phyloP scores from a whole-genome alignment of 2,113 vertebrate genomes.

The Gymnarchus niloticus region DNA sequence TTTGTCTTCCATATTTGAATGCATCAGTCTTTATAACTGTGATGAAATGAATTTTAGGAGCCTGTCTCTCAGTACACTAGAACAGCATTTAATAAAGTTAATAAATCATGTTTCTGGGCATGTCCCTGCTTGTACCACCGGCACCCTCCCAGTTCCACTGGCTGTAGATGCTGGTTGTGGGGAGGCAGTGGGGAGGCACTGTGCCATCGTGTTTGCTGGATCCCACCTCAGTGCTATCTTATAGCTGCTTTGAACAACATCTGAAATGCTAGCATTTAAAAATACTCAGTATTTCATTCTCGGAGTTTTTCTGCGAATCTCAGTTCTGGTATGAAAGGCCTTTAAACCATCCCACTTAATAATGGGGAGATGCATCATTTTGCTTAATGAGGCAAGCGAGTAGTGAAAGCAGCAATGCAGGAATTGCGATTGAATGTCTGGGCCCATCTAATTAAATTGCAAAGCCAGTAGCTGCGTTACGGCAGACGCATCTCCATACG shows the following conservation, averaged over 20 bases:
- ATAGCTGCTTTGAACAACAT: background rate
- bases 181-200: too few relatives aligned
- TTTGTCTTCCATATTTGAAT: too few relatives aligned
- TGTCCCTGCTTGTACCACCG: too few relatives aligned
- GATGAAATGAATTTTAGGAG: too few relatives aligned
- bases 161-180: too few relatives aligned
- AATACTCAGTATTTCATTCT: conserved; percentile 8
- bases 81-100: too few relatives aligned
- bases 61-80: too few relatives aligned
- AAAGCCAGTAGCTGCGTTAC: conserved; percentile 22
- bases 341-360: conserved; percentile 33
- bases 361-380: conserved; percentile 34
- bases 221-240: background rate
- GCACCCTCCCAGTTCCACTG: too few relatives aligned
- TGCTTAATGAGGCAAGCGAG: conserved; percentile 36
- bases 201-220: background rate
- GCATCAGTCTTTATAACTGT: too few relatives aligned
- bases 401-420: conserved; percentile 34
- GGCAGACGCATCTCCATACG: conserved; percentile 26
- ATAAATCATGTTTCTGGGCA: too few relatives aligned
- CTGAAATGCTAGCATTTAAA: conserved; percentile 2
- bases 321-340: conserved; percentile 20
- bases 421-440: conserved; percentile 32
- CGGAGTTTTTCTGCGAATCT: conserved; percentile 2
- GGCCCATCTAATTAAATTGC: conserved; percentile 41